Base-by-base conservation (phyloP, 1,140 invertebrate species). In the Scylla paramamosain region DNA sequence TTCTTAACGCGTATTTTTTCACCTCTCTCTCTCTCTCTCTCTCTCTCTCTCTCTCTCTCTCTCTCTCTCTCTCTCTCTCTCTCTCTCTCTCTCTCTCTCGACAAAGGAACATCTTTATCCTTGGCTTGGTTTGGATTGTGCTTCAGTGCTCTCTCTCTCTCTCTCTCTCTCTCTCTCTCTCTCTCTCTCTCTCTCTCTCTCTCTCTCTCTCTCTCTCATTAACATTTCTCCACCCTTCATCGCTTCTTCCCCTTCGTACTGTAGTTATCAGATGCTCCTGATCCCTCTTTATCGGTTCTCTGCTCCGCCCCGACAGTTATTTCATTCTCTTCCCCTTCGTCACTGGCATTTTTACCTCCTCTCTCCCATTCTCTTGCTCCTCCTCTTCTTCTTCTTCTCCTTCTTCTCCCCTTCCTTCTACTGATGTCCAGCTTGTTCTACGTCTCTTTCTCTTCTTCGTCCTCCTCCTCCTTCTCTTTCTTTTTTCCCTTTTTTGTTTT, bases 181-280 rank as follows among this genome's bases (percentile, higher is more conserved):
- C 67, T 77, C 67, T 77, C 67, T 77, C 67, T 77, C 67, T 25
- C 67, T 77, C 67, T 77, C 20, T 77, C 67, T 77, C 67, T 77
- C 67, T 77, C 67, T 77, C 25, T 77, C 67, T 77, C 25, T 77
- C 67, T 77, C 67, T 77, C 67, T 77, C 67, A 77, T 77, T 77
- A 77, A 77, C 67, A 77, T 77, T 77, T 77, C 67, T 77, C 67
- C 67, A 77, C 67, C 67, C 67, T 77, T 77, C 67, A 77, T 77
- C 67, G 67, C 67, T 77, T 77, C 67, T 77, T 77, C 67, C 67
- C 67, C 67, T n/a, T 77, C 52, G 52, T 20, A 59, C 52, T 12
- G 52, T n/a, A 25, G 67, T 77, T 77, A 77, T 77, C 67, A 77
- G 67, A 77, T 77, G 16, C 67, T 77, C 67, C 25, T 77, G 20